Conservation (phyloP, 2,888 invertebrate genomes). For the Lasioglossum figueresi region DNA sequence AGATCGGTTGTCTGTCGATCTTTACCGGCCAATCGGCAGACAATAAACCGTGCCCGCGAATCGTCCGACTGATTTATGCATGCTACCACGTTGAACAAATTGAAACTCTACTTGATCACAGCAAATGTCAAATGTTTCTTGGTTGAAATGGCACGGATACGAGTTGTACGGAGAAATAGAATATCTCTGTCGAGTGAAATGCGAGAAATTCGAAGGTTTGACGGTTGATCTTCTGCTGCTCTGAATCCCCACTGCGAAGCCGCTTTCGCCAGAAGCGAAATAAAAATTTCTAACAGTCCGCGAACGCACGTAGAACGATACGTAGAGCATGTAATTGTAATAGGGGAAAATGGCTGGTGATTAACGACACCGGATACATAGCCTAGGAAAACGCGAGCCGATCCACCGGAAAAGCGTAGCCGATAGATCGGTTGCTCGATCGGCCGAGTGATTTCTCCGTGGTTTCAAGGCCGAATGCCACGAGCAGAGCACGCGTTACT, state of each 20-base stretch:
- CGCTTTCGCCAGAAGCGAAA: conserved; percentile 49
- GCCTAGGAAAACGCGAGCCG: background rate
- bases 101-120: background rate
- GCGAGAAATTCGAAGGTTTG: conserved; percentile 49
- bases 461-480: conserved; percentile 75
- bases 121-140: background rate
- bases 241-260: conserved; percentile 21
- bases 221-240: conserved; percentile 36
- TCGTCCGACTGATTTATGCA: background rate
- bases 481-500: conserved; percentile 75
- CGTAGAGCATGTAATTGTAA: conserved; percentile 39
- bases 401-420: background rate
- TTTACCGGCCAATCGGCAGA: no score
- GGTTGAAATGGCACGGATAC: background rate
- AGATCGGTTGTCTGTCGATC: background rate
- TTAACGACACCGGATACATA: background rate
- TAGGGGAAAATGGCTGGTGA: conserved; percentile 9
- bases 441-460: conserved; percentile 60
- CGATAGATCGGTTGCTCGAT: conserved; percentile 53
- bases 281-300: conserved; percentile 20
- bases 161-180: background rate
- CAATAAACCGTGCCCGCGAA: background rate
- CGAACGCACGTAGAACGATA: conserved; percentile 21
- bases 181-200: conserved; percentile 42
- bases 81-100: background rate